Conservation (phyloP, 2,113 vertebrate genomes). For the Agapornis roseicollis region DNA sequence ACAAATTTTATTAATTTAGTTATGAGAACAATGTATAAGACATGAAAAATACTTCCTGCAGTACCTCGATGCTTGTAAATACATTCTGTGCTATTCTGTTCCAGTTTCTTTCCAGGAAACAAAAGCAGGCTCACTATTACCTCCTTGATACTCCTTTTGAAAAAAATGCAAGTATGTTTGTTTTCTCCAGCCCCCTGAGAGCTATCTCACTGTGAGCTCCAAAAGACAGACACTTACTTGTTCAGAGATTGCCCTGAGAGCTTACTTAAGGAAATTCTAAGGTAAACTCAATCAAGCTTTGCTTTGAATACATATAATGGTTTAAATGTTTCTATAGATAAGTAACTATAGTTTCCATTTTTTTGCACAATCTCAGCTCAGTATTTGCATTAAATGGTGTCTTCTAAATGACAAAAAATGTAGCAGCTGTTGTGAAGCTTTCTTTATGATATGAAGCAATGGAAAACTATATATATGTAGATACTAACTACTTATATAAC, state of each 20-base stretch:
- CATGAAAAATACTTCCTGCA: neutral
- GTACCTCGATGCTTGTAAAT: neutral
- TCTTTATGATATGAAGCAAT: neutral
- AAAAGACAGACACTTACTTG: neutral
- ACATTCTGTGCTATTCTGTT: neutral
- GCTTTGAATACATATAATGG: neutral
- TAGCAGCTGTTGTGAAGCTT: neutral
- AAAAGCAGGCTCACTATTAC: neutral
- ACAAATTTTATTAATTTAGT: neutral
- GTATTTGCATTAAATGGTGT: neutral
- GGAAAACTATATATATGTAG: neutral
- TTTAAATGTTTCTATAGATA: neutral
- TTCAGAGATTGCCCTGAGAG: neutral
- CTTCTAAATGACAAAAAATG: neutral
- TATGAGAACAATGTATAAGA: neutral
- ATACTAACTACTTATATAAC: neutral
- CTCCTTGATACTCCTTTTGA: neutral
- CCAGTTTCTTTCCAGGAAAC: neutral
- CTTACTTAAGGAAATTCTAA: slow-evolving; percentile 4
- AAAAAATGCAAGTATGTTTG: neutral
- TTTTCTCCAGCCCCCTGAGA: neutral
- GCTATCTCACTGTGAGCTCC: neutral
- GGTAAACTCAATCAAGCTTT: neutral
- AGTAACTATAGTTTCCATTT: neutral
- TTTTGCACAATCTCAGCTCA: neutral